Conservation (phyloP, 1,140 invertebrate genomes). For the Drosophila chauvacae region DNA sequence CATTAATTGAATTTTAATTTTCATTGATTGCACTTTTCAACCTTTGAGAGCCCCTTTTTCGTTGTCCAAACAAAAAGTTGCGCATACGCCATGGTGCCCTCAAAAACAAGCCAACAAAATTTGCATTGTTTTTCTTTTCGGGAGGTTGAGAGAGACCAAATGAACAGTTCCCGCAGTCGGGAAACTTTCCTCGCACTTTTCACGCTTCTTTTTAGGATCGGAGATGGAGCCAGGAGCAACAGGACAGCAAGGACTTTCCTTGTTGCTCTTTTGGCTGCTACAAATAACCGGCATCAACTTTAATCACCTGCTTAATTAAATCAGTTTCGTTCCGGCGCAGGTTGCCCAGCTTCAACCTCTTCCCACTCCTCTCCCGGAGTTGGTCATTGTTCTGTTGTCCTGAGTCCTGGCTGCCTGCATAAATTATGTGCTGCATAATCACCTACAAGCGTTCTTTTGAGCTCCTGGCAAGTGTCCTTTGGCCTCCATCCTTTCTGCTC, state of each 20-base stretch:
- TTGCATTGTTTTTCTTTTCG: slow-evolving; percentile 50
- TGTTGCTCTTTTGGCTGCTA: slow-evolving; percentile 68
- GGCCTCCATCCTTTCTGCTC: slow-evolving; percentile 11
- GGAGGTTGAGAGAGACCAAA: slow-evolving; percentile 22
- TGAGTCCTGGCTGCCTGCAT: slow-evolving; percentile 57
- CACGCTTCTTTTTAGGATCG: slow-evolving; percentile 36
- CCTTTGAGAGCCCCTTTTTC: slow-evolving; percentile 37
- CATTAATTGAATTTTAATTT: slow-evolving; percentile 81
- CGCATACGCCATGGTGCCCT: slow-evolving; percentile 53
- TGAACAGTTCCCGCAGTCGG: slow-evolving; percentile 29
- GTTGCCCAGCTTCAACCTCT: slow-evolving; percentile 19
- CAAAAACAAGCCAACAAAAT: slow-evolving; percentile 41
- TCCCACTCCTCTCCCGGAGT: neutral
- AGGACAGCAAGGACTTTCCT: slow-evolving; percentile 33
- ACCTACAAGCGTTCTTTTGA: slow-evolving; percentile 75
- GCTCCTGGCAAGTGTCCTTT: slow-evolving; percentile 61
- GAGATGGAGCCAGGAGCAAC: slow-evolving; percentile 28
- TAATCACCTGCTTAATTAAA: slow-evolving; percentile 84
- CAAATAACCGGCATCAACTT: slow-evolving; percentile 82
- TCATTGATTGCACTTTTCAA: slow-evolving; percentile 64
- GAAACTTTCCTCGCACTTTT: slow-evolving; percentile 67
- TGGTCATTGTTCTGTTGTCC: slow-evolving; percentile 35
- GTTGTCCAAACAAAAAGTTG: slow-evolving; percentile 57
- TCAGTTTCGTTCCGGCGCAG: slow-evolving; percentile 68
- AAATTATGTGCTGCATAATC: slow-evolving; percentile 80